Evolutionary conservation across 2,113 vertebrate genomes (phyloP).

Genomic region (Charadrius vociferus): DNA sequence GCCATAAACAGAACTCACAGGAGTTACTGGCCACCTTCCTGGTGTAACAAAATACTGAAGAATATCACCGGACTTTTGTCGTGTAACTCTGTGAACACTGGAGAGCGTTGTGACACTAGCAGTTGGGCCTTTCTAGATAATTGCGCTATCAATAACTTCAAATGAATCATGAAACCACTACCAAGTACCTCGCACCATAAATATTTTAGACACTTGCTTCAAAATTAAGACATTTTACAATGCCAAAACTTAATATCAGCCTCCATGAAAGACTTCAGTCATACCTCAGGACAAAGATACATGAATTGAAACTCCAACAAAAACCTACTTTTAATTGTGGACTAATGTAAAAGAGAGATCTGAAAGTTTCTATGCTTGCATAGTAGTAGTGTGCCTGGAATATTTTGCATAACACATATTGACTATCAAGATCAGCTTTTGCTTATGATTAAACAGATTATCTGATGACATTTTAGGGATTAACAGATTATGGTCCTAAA

Average conservation of each 20-base stretch:
- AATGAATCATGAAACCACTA: background rate
- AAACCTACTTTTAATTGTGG: background rate
- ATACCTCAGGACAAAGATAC: background rate
- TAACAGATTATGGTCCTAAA: slow-evolving; percentile 34
- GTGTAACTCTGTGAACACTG: background rate
- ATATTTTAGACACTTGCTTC: background rate
- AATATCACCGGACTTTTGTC: background rate
- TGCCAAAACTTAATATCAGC: background rate
- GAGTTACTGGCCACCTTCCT: too few species aligned
- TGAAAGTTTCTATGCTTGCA: background rate
- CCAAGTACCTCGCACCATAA: background rate
- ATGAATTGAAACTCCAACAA: background rate
- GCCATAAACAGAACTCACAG: background rate
- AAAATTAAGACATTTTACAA: slow-evolving; percentile 3
- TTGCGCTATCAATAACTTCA: background rate
- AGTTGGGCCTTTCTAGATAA: background rate
- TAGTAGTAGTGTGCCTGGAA: background rate
- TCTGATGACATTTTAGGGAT: slow-evolving; percentile 45
- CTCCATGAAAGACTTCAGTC: background rate
- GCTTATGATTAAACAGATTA: slow-evolving; percentile 51
- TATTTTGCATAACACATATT: background rate
- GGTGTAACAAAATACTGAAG: accelerated
- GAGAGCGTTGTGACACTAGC: background rate
- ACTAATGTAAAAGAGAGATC: background rate
- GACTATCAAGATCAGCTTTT: slow-evolving; percentile 14